Percentiles rank a stretch among this genome's conserved stretches.
Evolutionary conservation across 2,888 invertebrate species (phyloP).

Genomic region (Gymnoscelis rufifasciata): DNA sequence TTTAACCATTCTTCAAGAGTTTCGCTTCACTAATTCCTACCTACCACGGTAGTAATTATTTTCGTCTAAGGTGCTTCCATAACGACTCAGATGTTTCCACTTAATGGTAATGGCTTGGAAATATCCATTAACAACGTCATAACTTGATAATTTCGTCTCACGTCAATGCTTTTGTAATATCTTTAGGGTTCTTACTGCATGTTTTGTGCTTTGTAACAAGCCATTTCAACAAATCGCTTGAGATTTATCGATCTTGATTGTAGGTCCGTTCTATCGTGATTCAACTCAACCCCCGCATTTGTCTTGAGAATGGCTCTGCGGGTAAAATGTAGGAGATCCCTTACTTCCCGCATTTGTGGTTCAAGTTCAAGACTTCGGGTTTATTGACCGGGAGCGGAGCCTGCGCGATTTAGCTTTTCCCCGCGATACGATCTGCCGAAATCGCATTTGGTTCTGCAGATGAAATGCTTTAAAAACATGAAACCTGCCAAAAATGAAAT

Average conservation of each 20-base stretch:
- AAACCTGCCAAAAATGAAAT: conserved; percentile 3
- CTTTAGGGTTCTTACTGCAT: conserved; percentile 5
- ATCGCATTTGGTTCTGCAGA: conserved; percentile 26
- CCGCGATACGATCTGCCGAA: conserved; percentile 30
- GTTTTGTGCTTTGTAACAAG: conserved; percentile 6
- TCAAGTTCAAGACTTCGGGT: conserved; percentile 71
- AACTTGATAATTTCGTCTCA: neutral
- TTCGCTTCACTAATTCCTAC: too few relatives aligned
- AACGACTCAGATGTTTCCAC: neutral
- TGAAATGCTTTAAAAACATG: conserved; percentile 15
- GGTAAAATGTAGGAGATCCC: conserved; percentile 42
- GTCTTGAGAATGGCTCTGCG: conserved; percentile 37
- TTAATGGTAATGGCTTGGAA: conserved; percentile 3
- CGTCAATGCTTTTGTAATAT: neutral
- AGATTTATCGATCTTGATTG: conserved; percentile 32
- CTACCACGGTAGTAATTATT: too few relatives aligned
- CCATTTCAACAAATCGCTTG: conserved; percentile 28
- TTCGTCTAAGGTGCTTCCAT: neutral
- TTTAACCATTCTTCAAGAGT: too few relatives aligned
- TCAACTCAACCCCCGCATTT: conserved; percentile 34
- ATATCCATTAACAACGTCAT: conserved; percentile 5
- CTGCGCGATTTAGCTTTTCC: conserved; percentile 51
- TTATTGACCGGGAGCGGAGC: conserved; percentile 64
- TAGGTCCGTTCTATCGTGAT: conserved; percentile 21
- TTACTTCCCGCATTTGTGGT: conserved; percentile 45